Evolutionary conservation across 2,888 invertebrate genomes (phyloP).

Genomic region (Xanthia icteritia): DNA sequence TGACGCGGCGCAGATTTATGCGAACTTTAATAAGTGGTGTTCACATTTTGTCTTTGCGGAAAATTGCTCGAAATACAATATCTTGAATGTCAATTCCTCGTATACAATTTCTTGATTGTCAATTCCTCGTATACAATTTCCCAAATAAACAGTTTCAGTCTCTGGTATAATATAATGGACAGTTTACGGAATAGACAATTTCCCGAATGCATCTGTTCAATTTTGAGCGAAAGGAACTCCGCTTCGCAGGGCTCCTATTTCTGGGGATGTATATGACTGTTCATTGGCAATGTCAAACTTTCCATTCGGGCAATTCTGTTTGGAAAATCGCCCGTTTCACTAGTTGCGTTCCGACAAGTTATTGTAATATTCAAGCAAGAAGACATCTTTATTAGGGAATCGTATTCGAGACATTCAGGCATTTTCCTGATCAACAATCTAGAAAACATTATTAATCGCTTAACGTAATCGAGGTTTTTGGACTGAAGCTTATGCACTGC

Average conservation of each 20-base stretch:
- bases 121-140: not conserved
- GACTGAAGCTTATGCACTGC: not conserved
- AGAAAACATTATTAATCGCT: not conserved
- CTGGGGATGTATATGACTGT: not conserved
- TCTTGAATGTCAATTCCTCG: not conserved
- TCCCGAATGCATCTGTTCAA: conserved; percentile 52
- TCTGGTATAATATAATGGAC: conserved; percentile 3
- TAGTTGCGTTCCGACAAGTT: not conserved
- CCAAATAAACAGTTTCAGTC: not conserved
- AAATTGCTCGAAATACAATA: not conserved
- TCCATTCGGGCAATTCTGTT: conserved; percentile 10
- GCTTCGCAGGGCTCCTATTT: conserved; percentile 8
- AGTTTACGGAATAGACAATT: conserved; percentile 35
- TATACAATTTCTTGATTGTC: not conserved
- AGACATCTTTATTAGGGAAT: not conserved
- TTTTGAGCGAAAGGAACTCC: conserved; percentile 24
- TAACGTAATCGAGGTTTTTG: not conserved
- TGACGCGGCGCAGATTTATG: conserved; percentile 32
- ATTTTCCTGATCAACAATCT: not conserved
- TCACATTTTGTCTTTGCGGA: conserved; percentile 14
- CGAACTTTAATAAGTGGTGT: conserved; percentile 17
- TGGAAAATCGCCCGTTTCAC: not conserved
- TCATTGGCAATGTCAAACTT: conserved; percentile 32
- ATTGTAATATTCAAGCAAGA: not conserved
- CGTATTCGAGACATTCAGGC: not conserved